phyloP scores from a whole-genome alignment of 2,888 invertebrate species.

The Meiosimyza decipiens region DNA sequence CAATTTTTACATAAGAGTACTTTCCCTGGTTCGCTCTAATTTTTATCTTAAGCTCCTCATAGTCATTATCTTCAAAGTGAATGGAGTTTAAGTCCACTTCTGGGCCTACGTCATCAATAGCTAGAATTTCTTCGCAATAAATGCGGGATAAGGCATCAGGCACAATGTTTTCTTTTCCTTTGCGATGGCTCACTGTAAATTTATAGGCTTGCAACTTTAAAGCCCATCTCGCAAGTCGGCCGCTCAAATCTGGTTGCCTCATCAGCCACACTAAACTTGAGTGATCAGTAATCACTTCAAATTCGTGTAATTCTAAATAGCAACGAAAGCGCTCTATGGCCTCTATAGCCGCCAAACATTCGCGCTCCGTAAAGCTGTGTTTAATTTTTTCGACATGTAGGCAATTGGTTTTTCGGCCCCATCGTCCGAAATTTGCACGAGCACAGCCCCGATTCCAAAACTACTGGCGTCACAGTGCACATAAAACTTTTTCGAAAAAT shows the following conservation, averaged over 20 bases:
- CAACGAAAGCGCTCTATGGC: constrained; percentile 30
- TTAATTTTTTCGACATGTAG: constrained; percentile 29
- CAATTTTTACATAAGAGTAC: background rate
- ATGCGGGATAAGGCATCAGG: constrained; percentile 47
- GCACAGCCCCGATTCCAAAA: constrained; percentile 15
- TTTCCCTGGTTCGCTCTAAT: background rate
- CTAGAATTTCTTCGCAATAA: constrained; percentile 7
- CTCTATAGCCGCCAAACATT: constrained; percentile 24
- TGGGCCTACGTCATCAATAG: background rate
- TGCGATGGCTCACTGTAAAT: constrained; percentile 43
- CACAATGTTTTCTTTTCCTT: constrained; percentile 43
- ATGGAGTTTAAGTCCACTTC: constrained; percentile 7
- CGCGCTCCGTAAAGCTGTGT: constrained; percentile 22
- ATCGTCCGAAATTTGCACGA: constrained; percentile 17
- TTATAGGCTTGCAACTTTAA: constrained; percentile 37
- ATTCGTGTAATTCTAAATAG: constrained; percentile 30
- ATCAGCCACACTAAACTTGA: constrained; percentile 43
- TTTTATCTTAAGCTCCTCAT: background rate
- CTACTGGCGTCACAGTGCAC: background rate
- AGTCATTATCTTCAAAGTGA: background rate
- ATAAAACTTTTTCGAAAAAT: constrained; percentile 25
- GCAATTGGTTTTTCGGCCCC: constrained; percentile 22
- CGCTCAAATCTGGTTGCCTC: constrained; percentile 45
- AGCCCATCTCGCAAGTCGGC: constrained; percentile 28
- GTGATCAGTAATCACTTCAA: constrained; percentile 10